phyloP scores from a whole-genome alignment of 2,888 invertebrate species.

The Pterostichus niger region DNA sequence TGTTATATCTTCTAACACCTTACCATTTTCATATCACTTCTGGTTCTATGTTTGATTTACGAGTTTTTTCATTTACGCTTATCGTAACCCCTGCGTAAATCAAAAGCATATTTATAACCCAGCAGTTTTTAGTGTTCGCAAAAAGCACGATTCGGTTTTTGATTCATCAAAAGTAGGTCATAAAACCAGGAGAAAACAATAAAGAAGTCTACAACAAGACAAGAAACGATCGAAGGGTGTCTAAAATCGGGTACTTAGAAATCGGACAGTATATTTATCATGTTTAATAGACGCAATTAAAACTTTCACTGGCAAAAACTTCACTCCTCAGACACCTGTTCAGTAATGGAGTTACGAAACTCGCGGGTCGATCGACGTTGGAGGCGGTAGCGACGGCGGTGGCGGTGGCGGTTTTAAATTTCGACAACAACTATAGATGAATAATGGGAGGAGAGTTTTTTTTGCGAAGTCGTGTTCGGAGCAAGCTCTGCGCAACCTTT shows the following conservation, averaged over 20 bases:
- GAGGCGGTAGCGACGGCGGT: background rate
- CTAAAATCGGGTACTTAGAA: constrained; percentile 3
- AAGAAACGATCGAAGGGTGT: background rate
- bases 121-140: background rate
- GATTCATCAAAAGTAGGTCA: constrained; percentile 6
- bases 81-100: too few relatives aligned
- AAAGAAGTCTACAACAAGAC: constrained; percentile 8
- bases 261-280: constrained; percentile 59
- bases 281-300: constrained; percentile 65
- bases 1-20: too few relatives aligned
- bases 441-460: constrained; percentile 47
- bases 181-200: constrained; percentile 20
- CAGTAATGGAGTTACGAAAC: constrained; percentile 62
- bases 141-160: constrained; percentile 1
- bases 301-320: constrained; percentile 59
- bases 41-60: too few relatives aligned
- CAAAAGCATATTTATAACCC: too few relatives aligned
- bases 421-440: constrained; percentile 65
- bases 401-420: constrained; percentile 52
- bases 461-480: constrained; percentile 17
- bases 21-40: too few relatives aligned
- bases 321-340: constrained; percentile 51
- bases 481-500: constrained; percentile 41
- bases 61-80: too few relatives aligned
- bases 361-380: constrained; percentile 29